A percentile compares a stretch with the other conserved stretches of the same genome.
phyloP scores from a whole-genome alignment of 2,888 invertebrate species.

The Eucera pruinosa region DNA sequence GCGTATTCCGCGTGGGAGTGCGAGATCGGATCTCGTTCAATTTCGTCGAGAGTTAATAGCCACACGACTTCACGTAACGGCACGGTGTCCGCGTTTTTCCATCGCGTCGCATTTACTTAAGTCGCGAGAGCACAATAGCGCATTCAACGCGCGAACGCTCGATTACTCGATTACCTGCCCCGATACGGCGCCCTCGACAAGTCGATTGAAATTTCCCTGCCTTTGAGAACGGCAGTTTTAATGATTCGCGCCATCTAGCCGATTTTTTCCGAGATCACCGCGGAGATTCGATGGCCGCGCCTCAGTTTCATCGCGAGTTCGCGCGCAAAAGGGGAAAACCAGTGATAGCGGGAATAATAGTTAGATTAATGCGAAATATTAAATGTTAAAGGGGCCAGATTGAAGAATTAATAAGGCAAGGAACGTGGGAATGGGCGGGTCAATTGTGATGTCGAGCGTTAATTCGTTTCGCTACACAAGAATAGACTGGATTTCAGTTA shows the following conservation, averaged over 20 bases:
- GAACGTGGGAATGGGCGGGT: slow-evolving; percentile 22
- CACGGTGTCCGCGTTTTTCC: slow-evolving; percentile 58
- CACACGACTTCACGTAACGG: slow-evolving; percentile 67
- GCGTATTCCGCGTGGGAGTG: slow-evolving; percentile 66
- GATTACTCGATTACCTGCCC: slow-evolving; percentile 62
- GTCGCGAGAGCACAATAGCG: slow-evolving; percentile 57
- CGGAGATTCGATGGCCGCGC: slow-evolving; percentile 11
- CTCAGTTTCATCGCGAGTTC: not conserved
- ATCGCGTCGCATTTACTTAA: slow-evolving; percentile 44
- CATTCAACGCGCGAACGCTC: slow-evolving; percentile 65
- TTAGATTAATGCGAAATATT: not conserved
- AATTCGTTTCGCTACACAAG: slow-evolving; percentile 15
- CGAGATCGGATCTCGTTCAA: slow-evolving; percentile 72
- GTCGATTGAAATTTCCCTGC: slow-evolving; percentile 51
- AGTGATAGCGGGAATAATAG: not conserved
- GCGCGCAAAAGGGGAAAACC: not conserved
- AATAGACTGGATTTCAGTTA: not conserved
- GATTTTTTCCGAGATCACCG: slow-evolving; percentile 6
- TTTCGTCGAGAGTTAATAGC: slow-evolving; percentile 70
- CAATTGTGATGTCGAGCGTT: slow-evolving; percentile 12
- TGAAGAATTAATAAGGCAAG: slow-evolving; percentile 27
- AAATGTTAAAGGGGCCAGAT: not conserved
- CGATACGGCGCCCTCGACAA: slow-evolving; percentile 40
- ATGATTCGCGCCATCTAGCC: slow-evolving; percentile 18
- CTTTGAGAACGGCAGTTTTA: slow-evolving; percentile 18